Conservation (phyloP, 1,140 invertebrate species). For the Lordiphosa mommai region DNA sequence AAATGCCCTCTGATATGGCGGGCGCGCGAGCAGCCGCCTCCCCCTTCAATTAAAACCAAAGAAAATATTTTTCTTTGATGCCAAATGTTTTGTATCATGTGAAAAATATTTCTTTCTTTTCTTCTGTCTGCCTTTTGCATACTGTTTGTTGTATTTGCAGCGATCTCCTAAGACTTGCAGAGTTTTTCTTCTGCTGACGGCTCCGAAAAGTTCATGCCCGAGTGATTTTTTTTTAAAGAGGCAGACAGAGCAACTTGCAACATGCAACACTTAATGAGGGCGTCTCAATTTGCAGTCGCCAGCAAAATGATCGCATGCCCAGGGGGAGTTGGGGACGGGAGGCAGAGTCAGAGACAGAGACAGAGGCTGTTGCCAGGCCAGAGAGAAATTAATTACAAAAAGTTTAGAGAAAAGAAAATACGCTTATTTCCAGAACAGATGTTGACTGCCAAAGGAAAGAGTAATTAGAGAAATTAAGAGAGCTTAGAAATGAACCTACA, state of each 20-base stretch:
- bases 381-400: slow-evolving; percentile 35
- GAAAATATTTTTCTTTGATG: slow-evolving; percentile 32
- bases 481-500: not conserved
- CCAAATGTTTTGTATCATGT: slow-evolving; percentile 52
- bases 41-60: slow-evolving; percentile 16
- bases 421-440: slow-evolving; percentile 21
- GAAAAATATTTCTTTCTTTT: slow-evolving; percentile 42
- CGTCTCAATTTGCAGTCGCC: slow-evolving; percentile 57
- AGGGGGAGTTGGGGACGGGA: not conserved
- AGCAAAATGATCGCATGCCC: slow-evolving; percentile 51
- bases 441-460: slow-evolving; percentile 24
- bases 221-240: slow-evolving; percentile 56
- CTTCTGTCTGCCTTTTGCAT: slow-evolving; percentile 14
- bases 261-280: slow-evolving; percentile 76
- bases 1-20: slow-evolving; percentile 2
- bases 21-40: not conserved
- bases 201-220: slow-evolving; percentile 63
- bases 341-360: not conserved
- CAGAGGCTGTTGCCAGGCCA: slow-evolving; percentile 20
- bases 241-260: slow-evolving; percentile 19
- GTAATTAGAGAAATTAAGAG: slow-evolving; percentile 1
- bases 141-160: slow-evolving; percentile 6
- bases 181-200: slow-evolving; percentile 24
- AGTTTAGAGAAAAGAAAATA: slow-evolving; percentile 26
- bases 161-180: slow-evolving; percentile 21